A percentile compares a stretch with the other conserved stretches of the same genome.
Conservation (phyloP, 2,113 vertebrate species). For the Chloropsis cyanopogon region DNA sequence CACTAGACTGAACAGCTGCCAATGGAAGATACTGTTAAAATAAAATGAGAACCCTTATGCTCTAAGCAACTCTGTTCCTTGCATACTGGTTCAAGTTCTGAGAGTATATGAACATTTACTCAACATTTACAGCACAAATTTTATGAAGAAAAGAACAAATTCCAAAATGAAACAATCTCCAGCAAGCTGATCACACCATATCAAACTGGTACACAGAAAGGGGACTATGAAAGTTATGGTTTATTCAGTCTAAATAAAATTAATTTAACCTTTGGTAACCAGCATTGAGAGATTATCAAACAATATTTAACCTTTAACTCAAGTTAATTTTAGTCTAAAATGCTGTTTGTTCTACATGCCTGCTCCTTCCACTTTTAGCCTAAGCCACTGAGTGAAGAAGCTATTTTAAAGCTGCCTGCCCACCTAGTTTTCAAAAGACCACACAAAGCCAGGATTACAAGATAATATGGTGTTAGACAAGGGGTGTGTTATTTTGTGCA, state of each 20-base stretch:
- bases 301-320: slow-evolving; percentile 68
- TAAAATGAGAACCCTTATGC: background rate
- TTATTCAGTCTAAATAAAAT: background rate
- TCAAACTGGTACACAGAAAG: background rate
- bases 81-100: background rate
- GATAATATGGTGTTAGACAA: slow-evolving; percentile 74
- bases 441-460: slow-evolving; percentile 66
- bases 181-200: background rate
- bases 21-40: background rate
- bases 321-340: slow-evolving; percentile 42
- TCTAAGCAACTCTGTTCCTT: background rate
- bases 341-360: slow-evolving; percentile 14
- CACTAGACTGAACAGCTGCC: background rate
- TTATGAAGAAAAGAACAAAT: background rate
- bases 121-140: background rate
- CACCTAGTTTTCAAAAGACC: slow-evolving; percentile 47
- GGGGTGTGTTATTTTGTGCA: background rate
- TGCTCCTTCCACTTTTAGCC: slow-evolving; percentile 54
- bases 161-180: background rate
- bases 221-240: background rate
- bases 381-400: slow-evolving; percentile 30
- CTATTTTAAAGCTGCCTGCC: slow-evolving; percentile 34
- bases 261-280: background rate
- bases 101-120: background rate
- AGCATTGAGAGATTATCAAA: slow-evolving; percentile 1